Base-by-base conservation (phyloP, 2,113 vertebrate genomes). In the Gavia stellata region DNA sequence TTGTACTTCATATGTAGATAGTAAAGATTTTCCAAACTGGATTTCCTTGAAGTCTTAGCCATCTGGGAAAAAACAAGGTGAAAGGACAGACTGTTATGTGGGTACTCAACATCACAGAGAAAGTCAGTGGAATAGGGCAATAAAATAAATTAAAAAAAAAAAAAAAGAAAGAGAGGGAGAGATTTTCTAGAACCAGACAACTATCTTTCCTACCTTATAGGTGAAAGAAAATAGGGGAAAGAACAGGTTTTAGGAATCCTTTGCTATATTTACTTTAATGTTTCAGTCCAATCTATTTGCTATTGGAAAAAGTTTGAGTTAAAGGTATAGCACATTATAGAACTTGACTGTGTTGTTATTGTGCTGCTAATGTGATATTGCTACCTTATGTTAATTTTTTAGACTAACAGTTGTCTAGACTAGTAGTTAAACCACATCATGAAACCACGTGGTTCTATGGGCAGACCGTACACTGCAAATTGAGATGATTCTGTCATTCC, bases 91-190 rank as follows among this genome's bases (percentile, higher is more conserved):
- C 10, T 65, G 11, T 88, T 38, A 59, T 23, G 14, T 55, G 66
- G 17, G 40, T 79, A 63, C 9, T 80, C 44, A 68, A 10, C 16
- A 55, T 61, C 66, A 79, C 13, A 77, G 53, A 83, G 26, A 29
- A 61, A 56, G 23, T 59, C 44, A 75, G 23, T 42, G n/a, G 29
- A 88, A 42, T 14, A 66, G 9, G 29, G 85, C 12, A 84, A 70
- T 38, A 58, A 82, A 74, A 78, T 31, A 52, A 42, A n/a, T 38
- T 12, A 8, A 17, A 25, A 10, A 21, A 72, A 26, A 17, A 33
- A 29, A 24, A 36, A 6, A 14, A 3, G 3, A 0, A 17, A 2
- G 1, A 68, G 3, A 72, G 6, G 61, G 31, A 49, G 5, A 14
- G 1, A 25, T 71, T 81, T 79, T 24, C 71, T 53, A 40, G 36